These are phyloP conservation scores for Omphaloscelis lunosa DNA, from an alignment of 2,888 invertebrate species.

Conservation along the genomic window DNA sequence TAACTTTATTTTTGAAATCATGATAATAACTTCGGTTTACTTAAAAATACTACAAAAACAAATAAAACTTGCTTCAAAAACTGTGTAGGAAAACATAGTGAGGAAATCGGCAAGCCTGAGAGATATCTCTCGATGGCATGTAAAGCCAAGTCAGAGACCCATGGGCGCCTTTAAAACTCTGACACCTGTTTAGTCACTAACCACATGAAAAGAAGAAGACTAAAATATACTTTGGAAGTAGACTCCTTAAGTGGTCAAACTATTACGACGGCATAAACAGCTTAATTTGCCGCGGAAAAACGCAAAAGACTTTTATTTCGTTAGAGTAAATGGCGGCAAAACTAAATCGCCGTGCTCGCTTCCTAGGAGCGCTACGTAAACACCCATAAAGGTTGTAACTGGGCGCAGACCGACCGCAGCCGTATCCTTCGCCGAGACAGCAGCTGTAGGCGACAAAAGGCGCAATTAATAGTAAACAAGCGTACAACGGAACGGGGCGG, in stretches of 20 bases:
- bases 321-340: slow-evolving; percentile 61
- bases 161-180: no score
- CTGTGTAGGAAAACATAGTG: no score
- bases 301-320: slow-evolving; percentile 40
- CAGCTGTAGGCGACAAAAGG: slow-evolving; percentile 86
- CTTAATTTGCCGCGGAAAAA: slow-evolving; percentile 53
- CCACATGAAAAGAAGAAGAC: no score
- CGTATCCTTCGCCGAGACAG: slow-evolving; percentile 71
- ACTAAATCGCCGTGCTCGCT: slow-evolving; percentile 62
- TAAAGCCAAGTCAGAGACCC: no score
- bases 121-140: no score
- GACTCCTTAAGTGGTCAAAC: slow-evolving; percentile 28
- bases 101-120: no score
- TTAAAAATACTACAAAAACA: not conserved
- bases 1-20: not conserved
- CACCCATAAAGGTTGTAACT: slow-evolving; percentile 73
- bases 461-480: slow-evolving; percentile 88
- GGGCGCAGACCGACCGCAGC: slow-evolving; percentile 70
- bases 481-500: slow-evolving; percentile 77
- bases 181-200: no score
- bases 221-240: not conserved
- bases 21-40: not conserved
- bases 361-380: slow-evolving; percentile 65
- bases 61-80: no score
- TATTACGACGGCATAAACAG: slow-evolving; percentile 43